Conservation (phyloP, 2,888 invertebrate species). For the Stenotaenia linearis region DNA sequence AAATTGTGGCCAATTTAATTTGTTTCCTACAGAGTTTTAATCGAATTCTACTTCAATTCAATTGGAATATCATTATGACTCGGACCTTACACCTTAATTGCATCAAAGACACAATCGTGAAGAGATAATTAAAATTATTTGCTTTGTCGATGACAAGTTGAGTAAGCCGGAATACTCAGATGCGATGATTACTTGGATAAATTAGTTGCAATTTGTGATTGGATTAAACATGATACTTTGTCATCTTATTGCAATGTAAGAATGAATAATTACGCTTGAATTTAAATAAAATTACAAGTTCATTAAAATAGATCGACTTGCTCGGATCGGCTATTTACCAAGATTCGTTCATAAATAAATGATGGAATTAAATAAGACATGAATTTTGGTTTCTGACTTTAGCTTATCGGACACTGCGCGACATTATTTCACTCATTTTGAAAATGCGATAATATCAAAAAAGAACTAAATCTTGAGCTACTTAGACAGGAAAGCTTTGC, state of each 20-base stretch:
- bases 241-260: not conserved
- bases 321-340: not conserved
- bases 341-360: too few species aligned
- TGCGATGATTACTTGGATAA: not conserved
- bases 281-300: not conserved
- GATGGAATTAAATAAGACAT: too few species aligned
- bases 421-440: not conserved
- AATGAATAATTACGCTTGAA: not conserved
- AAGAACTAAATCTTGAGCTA: not conserved
- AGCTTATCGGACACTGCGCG: too few species aligned
- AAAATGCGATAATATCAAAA: not conserved
- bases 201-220: not conserved
- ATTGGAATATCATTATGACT: slow-evolving; percentile 1
- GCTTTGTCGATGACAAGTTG: not conserved
- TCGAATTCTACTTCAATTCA: not conserved
- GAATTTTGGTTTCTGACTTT: too few species aligned
- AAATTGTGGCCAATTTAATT: not conserved
- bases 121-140: not conserved
- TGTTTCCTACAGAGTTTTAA: not conserved
- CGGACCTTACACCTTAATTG: not conserved
- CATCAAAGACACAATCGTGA: not conserved
- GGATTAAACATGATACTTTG: not conserved
- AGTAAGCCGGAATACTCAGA: not conserved
- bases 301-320: not conserved
- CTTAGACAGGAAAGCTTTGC: not conserved